Percentiles rank a stretch among this genome's conserved stretches.
These are phyloP conservation scores for Oenanthe oenanthe DNA, from an alignment of 2,113 vertebrate genomes.

Conservation along the genomic window DNA sequence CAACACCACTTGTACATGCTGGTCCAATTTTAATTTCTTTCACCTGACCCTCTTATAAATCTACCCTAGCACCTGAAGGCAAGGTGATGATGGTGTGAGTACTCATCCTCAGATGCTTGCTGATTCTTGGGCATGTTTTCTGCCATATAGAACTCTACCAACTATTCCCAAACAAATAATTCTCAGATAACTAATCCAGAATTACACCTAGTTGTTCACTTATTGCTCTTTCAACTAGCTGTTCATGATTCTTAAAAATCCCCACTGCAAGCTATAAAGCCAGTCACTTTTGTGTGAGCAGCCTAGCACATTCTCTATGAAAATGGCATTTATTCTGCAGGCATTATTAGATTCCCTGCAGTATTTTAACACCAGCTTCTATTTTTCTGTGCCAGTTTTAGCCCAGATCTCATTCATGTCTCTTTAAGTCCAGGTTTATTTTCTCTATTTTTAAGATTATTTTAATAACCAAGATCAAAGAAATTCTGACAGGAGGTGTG, in stretches of 20 bases:
- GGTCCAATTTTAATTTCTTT: neutral
- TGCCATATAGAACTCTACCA: neutral
- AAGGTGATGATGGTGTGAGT: neutral
- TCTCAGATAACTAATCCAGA: neutral
- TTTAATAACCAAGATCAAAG: neutral
- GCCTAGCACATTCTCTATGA: too few relatives aligned
- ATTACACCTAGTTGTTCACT: neutral
- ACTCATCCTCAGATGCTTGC: neutral
- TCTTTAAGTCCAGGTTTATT: neutral
- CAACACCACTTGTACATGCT: neutral
- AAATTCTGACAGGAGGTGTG: neutral
- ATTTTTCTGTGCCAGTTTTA: neutral
- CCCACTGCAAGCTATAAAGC: neutral
- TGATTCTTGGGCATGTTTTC: neutral
- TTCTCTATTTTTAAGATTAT: neutral
- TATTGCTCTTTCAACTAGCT: neutral
- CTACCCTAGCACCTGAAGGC: neutral
- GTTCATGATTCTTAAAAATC: neutral
- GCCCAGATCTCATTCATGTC: neutral
- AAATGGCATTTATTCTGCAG: neutral
- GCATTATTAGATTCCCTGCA: neutral
- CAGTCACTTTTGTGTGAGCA: neutral
- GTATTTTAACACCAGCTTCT: neutral
- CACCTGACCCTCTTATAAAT: neutral
- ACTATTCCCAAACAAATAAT: neutral